These are phyloP conservation scores for Caenorhabditis japonica DNA, from an alignment of 2,888 invertebrate genomes.

Conservation along the genomic window DNA sequence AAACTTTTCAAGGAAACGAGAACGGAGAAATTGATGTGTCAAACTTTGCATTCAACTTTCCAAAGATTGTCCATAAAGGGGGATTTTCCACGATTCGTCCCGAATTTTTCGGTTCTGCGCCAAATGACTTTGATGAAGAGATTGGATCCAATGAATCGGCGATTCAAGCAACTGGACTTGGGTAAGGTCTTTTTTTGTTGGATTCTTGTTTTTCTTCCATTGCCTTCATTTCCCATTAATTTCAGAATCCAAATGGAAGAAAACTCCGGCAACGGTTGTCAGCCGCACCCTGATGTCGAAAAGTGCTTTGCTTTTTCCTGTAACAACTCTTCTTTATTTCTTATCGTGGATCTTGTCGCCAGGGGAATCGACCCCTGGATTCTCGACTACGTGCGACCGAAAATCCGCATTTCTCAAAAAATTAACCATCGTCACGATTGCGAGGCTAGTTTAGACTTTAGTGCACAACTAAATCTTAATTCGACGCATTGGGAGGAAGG, in stretches of 20 bases:
- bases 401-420: conserved; percentile 29
- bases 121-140: neutral
- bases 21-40: conserved; percentile 2
- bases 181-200: conserved; percentile 10
- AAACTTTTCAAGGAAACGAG: conserved; percentile 12
- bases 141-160: conserved; percentile 8
- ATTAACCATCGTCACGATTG: conserved; percentile 41
- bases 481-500: conserved; percentile 17
- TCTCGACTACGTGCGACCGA: conserved; percentile 37
- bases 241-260: conserved; percentile 21
- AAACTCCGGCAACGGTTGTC: conserved; percentile 5
- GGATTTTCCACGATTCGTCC: conserved; percentile 12
- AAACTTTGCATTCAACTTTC: conserved; percentile 19
- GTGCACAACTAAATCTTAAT: conserved; percentile 28
- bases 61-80: conserved; percentile 5
- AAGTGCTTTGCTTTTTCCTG: conserved; percentile 35
- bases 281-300: conserved; percentile 14
- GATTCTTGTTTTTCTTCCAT: too few species aligned
- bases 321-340: neutral
- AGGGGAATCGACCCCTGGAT: conserved; percentile 32
- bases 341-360: conserved; percentile 20
- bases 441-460: conserved; percentile 10
- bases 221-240: too few species aligned
- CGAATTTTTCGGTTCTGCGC: neutral
- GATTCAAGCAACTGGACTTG: conserved; percentile 4